Percentiles rank a stretch among this genome's conserved stretches.
Conservation (phyloP, 2,113 vertebrate species). For the Halcyon senegalensis region DNA sequence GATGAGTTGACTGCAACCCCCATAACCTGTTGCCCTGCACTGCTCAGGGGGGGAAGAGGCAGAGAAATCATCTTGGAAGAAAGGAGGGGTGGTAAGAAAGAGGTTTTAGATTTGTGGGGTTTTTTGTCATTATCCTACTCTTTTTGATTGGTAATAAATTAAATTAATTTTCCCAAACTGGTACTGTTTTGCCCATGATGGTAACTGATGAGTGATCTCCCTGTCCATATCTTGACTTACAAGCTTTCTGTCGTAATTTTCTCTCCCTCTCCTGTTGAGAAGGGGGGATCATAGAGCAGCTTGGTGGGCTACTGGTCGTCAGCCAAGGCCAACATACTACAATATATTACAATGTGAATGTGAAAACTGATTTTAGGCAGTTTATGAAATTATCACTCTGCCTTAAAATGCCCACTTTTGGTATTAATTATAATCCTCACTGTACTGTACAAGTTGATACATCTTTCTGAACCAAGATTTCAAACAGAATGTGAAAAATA, state of each 20-base stretch:
- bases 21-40: neutral
- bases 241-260: neutral
- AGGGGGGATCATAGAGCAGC: neutral
- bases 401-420: neutral
- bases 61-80: neutral
- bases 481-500: neutral
- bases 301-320: neutral
- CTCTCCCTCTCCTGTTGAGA: neutral
- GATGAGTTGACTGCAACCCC: neutral
- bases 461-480: neutral
- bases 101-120: neutral
- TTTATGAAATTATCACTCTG: neutral
- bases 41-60: neutral
- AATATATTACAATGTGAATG: neutral
- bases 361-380: neutral
- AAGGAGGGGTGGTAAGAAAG: accelerated
- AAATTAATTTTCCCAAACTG: neutral
- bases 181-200: neutral
- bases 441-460: neutral
- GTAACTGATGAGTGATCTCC: neutral
- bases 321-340: neutral
- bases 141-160: neutral
- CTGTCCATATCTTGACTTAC: neutral
- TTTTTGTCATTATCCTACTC: neutral
- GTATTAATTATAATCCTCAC: neutral